A percentile compares a stretch with the other conserved stretches of the same genome.
phyloP scores from a whole-genome alignment of 2,113 vertebrate genomes.

The Seriola dumerili region DNA sequence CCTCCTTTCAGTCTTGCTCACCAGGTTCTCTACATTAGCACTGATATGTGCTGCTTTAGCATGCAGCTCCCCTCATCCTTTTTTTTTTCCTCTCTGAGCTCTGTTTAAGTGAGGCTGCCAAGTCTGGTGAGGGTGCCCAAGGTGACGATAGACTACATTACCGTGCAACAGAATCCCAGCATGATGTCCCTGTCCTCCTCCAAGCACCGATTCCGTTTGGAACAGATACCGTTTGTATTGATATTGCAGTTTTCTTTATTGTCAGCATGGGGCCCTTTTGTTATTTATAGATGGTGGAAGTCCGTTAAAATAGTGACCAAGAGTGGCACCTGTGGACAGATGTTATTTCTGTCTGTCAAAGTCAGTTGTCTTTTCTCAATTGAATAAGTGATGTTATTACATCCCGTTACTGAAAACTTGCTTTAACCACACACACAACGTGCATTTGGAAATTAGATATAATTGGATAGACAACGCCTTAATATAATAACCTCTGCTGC shows the following conservation, averaged over 20 bases:
- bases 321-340: conserved; percentile 55
- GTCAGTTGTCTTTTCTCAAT: conserved; percentile 18
- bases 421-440: neutral
- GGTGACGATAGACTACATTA: conserved; percentile 52
- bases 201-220: conserved; percentile 35
- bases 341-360: conserved; percentile 55
- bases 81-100: neutral
- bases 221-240: conserved; percentile 53
- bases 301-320: no score
- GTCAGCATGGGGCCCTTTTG: conserved; percentile 23
- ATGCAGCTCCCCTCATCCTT: neutral
- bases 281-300: conserved; percentile 56
- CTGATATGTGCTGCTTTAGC: conserved; percentile 26
- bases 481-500: neutral
- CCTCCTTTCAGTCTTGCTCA: conserved; percentile 1
- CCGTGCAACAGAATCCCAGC: conserved; percentile 46
- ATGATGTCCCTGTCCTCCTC: conserved; percentile 50
- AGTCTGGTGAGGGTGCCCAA: conserved; percentile 46
- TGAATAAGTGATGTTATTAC: neutral
- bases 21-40: neutral
- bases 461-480: neutral
- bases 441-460: neutral
- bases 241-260: conserved; percentile 58
- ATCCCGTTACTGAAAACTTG: neutral
- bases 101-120: conserved; percentile 55